Base-by-base conservation (phyloP, 2,888 invertebrate genomes). In the Cepaea hortensis region DNA sequence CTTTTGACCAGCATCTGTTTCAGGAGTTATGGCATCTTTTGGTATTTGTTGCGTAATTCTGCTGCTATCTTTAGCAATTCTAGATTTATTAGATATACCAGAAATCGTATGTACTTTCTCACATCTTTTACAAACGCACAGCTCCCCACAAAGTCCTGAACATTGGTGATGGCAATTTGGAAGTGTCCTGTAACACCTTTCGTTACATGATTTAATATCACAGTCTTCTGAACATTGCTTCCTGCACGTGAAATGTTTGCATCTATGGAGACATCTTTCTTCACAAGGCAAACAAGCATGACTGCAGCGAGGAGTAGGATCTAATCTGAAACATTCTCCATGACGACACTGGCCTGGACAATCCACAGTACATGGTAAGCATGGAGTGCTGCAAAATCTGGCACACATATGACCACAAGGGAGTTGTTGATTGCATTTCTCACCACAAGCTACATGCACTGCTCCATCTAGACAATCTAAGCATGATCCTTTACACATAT, bases 391-490 rank as follows among this genome's bases (percentile, higher is more conserved):
- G 76, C 88, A 86, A 20, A 72, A 70, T 13, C 81, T 61, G 62
- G 46, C 68, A 68, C 88, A 88, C n/a, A 9, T 61, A 68, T 88
- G 88, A 50, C 88, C 85, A 81, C 87, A 88, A 5, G 83, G 84
- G 23, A 88, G 81, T 15, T 20, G 1, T n/a, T 81, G 65, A 4
- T 81, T 62, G 80, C 88, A 88, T 13, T 55, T 77, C 48, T 84
- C 65, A 18, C 48, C 75, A 72, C 88, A 88, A 7, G 70, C 72
- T 13, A 68, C 75, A 81, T 88, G 88, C 20, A 86, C 81, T n/a
- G 75, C 86, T 20, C 86, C 88, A 15, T 55, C 61, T 68, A 81
- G 50, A 61, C 88, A 88, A 18, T 81, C 70, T 9, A 81, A 73
- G 35, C 88, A 88, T 46, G 72, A 81, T 18, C 84, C 86, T 20